phyloP scores from a whole-genome alignment of 2,888 invertebrate species.

The Athalia rosae region DNA sequence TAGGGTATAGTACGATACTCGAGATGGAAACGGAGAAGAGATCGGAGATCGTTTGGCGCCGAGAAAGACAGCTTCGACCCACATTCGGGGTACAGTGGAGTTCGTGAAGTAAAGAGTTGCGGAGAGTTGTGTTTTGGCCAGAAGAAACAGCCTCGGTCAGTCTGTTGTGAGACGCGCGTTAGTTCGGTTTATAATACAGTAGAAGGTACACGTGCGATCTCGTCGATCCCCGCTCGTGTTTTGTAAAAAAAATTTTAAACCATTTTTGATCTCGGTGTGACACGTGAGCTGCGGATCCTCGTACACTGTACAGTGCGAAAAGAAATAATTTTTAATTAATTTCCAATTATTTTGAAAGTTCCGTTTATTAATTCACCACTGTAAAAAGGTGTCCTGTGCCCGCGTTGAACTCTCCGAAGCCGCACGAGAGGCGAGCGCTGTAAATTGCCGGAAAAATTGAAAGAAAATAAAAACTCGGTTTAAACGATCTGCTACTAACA shows the following conservation, averaged over 20 bases:
- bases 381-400: no score
- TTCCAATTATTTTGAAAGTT: no score
- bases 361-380: no score
- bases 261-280: no score
- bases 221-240: no score
- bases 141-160: constrained; percentile 40
- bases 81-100: constrained; percentile 38
- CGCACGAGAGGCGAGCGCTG: no score
- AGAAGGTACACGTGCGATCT: no score
- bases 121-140: constrained; percentile 46
- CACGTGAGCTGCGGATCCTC: no score
- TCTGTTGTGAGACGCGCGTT: constrained; percentile 43
- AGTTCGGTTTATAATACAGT: constrained; percentile 49
- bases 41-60: constrained; percentile 23
- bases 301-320: no score
- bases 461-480: background rate
- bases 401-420: no score
- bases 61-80: constrained; percentile 44
- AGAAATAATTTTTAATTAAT: no score
- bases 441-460: background rate
- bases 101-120: background rate
- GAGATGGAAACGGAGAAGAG: background rate
- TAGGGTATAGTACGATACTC: background rate
- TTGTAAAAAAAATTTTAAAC: no score
- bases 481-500: constrained; percentile 11